A percentile compares a stretch with the other conserved stretches of the same genome.
Conservation (phyloP, 2,797 vertebrate genomes). For the Sardinella longiceps region DNA sequence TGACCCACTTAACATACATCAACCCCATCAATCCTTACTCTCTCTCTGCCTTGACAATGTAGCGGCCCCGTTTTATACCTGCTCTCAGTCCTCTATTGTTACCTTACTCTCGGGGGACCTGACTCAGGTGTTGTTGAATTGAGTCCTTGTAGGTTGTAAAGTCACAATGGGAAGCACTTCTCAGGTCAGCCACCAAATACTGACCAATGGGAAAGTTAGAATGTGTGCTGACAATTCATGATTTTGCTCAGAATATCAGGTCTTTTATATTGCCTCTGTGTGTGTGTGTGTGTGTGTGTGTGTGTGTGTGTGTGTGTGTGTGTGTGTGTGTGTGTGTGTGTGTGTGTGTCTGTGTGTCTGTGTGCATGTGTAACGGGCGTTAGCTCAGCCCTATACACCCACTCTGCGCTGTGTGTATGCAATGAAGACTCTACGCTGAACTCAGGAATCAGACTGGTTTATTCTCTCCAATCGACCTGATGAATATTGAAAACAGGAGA, state of each 20-base stretch:
- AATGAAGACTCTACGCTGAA: too few species aligned
- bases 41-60: not conserved
- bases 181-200: not conserved
- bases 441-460: too few species aligned
- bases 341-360: not conserved
- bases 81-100: not conserved
- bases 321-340: too few species aligned
- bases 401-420: too few species aligned
- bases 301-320: not conserved
- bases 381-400: not conserved
- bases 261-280: not conserved
- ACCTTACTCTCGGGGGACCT: not conserved
- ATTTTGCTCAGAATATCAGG: too few species aligned
- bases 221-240: not conserved
- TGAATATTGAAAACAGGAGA: too few species aligned
- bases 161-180: not conserved
- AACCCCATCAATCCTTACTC: not conserved
- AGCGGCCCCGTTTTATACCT: not conserved
- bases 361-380: not conserved
- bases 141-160: slow-evolving; percentile 8
- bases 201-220: not conserved
- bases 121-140: not conserved
- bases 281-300: not conserved
- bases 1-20: slow-evolving; percentile 3
- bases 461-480: too few species aligned